phyloP scores from a whole-genome alignment of 2,113 vertebrate genomes.

The Phaetusa simplex region DNA sequence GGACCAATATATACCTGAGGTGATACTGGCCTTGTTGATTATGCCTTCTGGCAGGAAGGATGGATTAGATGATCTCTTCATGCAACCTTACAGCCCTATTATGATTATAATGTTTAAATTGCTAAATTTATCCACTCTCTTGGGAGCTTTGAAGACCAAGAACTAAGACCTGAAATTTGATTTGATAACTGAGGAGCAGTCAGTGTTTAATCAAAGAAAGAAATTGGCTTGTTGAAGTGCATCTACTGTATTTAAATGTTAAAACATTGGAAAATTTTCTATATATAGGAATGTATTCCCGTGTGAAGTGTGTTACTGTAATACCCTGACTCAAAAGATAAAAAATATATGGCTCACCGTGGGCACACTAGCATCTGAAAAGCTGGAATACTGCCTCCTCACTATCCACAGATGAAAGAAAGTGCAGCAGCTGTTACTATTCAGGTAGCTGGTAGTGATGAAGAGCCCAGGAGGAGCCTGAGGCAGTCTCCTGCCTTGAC shows the following conservation, averaged over 20 bases:
- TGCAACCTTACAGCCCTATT: neutral
- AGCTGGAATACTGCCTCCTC: constrained; percentile 55
- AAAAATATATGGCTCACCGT: constrained; percentile 58
- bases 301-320: constrained; percentile 14
- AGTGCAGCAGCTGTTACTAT: constrained; percentile 67
- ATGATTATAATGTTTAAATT: neutral
- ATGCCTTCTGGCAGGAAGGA: constrained; percentile 27
- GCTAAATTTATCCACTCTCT: constrained; percentile 19
- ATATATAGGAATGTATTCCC: constrained; percentile 25
- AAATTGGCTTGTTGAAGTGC: constrained; percentile 1
- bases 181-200: constrained; percentile 28
- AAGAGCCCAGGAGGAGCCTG: constrained; percentile 62
- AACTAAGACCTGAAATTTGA: constrained; percentile 28
- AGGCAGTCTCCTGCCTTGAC: constrained; percentile 60
- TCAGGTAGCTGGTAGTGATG: constrained; percentile 70
- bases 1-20: neutral
- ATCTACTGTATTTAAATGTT: constrained; percentile 20
- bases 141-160: constrained; percentile 22
- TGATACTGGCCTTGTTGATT: constrained; percentile 31
- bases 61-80: constrained; percentile 29
- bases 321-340: constrained; percentile 53
- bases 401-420: constrained; percentile 60
- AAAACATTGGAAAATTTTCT: constrained; percentile 3
- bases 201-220: constrained; percentile 43
- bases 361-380: constrained; percentile 55